Conservation (phyloP, 2,888 invertebrate species). For the Cabera pusaria region DNA sequence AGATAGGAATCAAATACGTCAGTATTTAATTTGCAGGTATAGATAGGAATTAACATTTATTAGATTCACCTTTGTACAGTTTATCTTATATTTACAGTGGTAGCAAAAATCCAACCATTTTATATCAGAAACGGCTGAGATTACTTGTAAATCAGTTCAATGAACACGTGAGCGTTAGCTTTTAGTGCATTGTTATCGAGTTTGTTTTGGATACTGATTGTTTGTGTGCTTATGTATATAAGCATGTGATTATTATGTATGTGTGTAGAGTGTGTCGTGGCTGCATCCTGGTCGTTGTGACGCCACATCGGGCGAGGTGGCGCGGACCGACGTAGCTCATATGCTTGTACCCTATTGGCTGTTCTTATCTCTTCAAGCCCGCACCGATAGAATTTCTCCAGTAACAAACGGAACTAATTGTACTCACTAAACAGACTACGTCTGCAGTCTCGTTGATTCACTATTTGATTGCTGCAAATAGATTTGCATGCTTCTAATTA, state of each 20-base stretch:
- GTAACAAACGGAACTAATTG: conserved; percentile 67
- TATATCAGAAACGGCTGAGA: not conserved
- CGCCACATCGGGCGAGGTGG: conserved; percentile 74
- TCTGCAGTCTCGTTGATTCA: conserved; percentile 27
- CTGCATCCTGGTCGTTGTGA: conserved; percentile 76
- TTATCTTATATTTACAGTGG: not conserved
- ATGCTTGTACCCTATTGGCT: conserved; percentile 68
- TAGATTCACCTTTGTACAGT: conserved; percentile 2
- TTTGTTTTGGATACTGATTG: conserved; percentile 43
- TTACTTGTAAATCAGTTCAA: conserved; percentile 9
- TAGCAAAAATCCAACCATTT: no score
- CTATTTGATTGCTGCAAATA: conserved; percentile 17
- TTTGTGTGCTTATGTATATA: conserved; percentile 35
- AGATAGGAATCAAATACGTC: conserved; percentile 18
- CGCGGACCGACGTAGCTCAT: conserved; percentile 60
- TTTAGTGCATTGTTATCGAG: conserved; percentile 19
- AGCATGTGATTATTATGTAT: conserved; percentile 12
- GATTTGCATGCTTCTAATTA: conserved; percentile 1
- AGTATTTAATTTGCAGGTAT: conserved; percentile 18
- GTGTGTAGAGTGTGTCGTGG: conserved; percentile 58
- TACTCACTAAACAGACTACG: conserved; percentile 41
- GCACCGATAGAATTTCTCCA: conserved; percentile 76
- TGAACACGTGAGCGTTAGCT: conserved; percentile 9
- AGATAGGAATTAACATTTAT: conserved; percentile 16
- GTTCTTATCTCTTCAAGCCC: conserved; percentile 68